These are phyloP conservation scores for Aplodontia rufa DNA, from an alignment of 2,113 vertebrate genomes.

Conservation along the genomic window DNA sequence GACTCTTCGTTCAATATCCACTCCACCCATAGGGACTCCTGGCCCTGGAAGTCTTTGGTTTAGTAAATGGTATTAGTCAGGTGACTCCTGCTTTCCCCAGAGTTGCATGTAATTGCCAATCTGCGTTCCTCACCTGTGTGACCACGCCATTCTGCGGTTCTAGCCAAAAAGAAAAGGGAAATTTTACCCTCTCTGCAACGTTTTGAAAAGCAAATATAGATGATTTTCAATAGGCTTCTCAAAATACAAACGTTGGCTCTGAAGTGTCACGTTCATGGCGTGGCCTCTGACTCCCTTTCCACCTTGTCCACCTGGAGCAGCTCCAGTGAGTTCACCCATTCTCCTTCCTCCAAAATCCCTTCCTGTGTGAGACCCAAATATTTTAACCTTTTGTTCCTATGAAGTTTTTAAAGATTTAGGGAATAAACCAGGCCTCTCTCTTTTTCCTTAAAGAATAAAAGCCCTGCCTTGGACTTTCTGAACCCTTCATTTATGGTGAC, in stretches of 20 bases:
- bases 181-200: neutral
- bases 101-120: neutral
- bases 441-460: constrained; percentile 13
- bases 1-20: neutral
- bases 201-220: neutral
- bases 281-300: neutral
- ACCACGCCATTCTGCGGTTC: neutral
- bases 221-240: neutral
- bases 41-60: neutral
- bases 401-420: neutral
- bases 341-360: neutral
- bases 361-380: neutral
- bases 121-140: neutral
- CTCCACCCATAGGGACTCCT: neutral
- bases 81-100: neutral
- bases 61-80: neutral
- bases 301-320: neutral
- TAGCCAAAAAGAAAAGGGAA: neutral
- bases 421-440: neutral
- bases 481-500: neutral
- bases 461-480: neutral
- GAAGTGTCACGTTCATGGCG: neutral
- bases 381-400: neutral
- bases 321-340: neutral
- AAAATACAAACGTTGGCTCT: neutral